phyloP scores from a whole-genome alignment of 2,888 invertebrate genomes.

The Ennomos fuscantarius region DNA sequence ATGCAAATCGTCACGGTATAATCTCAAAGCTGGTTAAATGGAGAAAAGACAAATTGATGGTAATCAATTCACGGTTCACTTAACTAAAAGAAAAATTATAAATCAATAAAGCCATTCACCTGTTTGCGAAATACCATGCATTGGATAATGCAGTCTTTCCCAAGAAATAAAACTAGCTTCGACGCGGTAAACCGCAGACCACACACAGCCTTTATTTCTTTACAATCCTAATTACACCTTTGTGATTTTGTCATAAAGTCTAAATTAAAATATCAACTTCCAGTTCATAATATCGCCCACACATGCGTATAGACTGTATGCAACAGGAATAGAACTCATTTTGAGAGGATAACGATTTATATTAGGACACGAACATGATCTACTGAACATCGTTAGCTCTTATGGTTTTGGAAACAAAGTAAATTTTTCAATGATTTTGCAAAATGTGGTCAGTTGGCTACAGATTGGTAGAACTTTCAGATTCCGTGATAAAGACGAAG shows the following conservation, averaged over 20 bases:
- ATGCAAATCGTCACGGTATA: too few species aligned
- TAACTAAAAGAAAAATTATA: conserved; percentile 11
- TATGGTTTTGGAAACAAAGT: conserved; percentile 17
- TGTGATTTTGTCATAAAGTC: not conserved
- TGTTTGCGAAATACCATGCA: conserved; percentile 42
- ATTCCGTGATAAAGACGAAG: conserved; percentile 31
- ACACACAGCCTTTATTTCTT: conserved; percentile 27
- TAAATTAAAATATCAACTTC: not conserved
- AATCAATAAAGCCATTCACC: conserved; percentile 43
- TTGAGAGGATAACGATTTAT: conserved; percentile 11
- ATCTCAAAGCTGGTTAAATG: too few species aligned
- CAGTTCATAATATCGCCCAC: conserved; percentile 1
- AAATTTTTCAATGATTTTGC: conserved; percentile 11
- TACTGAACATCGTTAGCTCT: conserved; percentile 10
- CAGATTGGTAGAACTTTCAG: conserved; percentile 28
- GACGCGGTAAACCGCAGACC: conserved; percentile 32
- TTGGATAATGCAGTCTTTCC: conserved; percentile 34
- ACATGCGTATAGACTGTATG: conserved; percentile 4
- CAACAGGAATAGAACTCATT: conserved; percentile 22
- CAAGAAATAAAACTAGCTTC: conserved; percentile 46
- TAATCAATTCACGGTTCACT: too few species aligned
- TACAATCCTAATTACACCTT: not conserved
- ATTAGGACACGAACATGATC: not conserved
- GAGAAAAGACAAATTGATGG: too few species aligned
- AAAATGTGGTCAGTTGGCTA: conserved; percentile 22